phyloP scores from a whole-genome alignment of 2,888 invertebrate species.

The Phrixothrix hirtus region DNA sequence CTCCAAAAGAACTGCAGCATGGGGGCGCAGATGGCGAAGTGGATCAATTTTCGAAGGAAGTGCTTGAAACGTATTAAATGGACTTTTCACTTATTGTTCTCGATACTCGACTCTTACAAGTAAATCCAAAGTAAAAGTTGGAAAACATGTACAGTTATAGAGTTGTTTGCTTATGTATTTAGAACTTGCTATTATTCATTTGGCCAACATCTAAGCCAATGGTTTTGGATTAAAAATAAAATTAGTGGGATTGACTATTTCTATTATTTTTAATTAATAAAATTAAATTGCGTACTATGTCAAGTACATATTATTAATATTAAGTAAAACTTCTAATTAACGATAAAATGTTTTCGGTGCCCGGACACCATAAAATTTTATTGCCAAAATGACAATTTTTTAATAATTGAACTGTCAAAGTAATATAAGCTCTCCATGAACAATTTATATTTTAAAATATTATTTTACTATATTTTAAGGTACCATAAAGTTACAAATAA shows the following conservation, averaged over 20 bases:
- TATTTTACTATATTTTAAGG: no score
- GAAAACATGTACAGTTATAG: not conserved
- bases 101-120: not conserved
- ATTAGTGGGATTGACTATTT: not conserved
- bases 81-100: not conserved
- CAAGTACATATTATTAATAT: not conserved
- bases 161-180: not conserved
- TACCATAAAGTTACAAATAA: no score
- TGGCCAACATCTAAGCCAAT: not conserved
- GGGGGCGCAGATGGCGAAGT: constrained; percentile 21
- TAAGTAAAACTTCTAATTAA: not conserved
- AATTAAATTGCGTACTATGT: not conserved
- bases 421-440: no score
- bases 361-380: no score
- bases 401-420: no score
- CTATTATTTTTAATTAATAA: not conserved
- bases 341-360: not conserved
- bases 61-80: not conserved
- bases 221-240: not conserved
- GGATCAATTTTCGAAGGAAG: constrained; percentile 11
- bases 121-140: not conserved
- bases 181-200: not conserved
- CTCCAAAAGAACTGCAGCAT: not conserved
- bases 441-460: not conserved
- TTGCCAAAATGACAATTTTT: no score